Base-by-base conservation (phyloP, 1,140 invertebrate species). In the Wasmannia auropunctata region DNA sequence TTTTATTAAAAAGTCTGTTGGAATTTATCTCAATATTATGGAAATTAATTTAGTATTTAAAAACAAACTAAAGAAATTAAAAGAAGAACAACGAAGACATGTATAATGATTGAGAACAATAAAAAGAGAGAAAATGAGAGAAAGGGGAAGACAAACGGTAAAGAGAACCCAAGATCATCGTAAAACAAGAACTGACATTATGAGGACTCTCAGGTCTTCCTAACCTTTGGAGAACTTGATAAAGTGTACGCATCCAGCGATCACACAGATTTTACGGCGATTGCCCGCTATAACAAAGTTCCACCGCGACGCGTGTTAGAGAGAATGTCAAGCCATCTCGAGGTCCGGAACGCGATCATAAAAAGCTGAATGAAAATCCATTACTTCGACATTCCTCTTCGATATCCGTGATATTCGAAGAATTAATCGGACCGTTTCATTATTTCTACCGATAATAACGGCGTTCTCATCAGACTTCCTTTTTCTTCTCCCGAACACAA, bases 261-360 rank as follows among this genome's bases (percentile, higher is more conserved):
- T 91, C 74, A 49, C 58, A 34, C 56, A 81, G 86, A 91, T 91
- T 92, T 92, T 90, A 92, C 85, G 91, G 88, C 87, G 70, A 89
- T 90, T 88, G 87, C 83, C 65, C 49, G 75, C 70, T 85, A 87
- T 92, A 89, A 89, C 87, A 54, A 92, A 92, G 91, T 92, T 92
- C 70, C 37, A 80, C 28, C 34, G 70, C 65, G 72, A 74, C 22
- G 76, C 85, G 43, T 81, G 79, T 81, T 72, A 28, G 49, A 85
- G 72, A 85, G 69, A 91, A 91, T 87, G 76, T 77, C 67, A 81
- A 86, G 65, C 72, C 19, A 80, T 87, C 70, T 67, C 54, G 58
- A 67, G 37, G 58, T 76, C 83, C 77, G 84, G 43, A 84, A 87
- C 72, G 74, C 51, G 69, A 76, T 89, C 88, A 75, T 92, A 89